A percentile compares a stretch with the other conserved stretches of the same genome.
Evolutionary conservation across 2,797 vertebrate genomes (phyloP).

Genomic region (Clarias laeviceps): DNA sequence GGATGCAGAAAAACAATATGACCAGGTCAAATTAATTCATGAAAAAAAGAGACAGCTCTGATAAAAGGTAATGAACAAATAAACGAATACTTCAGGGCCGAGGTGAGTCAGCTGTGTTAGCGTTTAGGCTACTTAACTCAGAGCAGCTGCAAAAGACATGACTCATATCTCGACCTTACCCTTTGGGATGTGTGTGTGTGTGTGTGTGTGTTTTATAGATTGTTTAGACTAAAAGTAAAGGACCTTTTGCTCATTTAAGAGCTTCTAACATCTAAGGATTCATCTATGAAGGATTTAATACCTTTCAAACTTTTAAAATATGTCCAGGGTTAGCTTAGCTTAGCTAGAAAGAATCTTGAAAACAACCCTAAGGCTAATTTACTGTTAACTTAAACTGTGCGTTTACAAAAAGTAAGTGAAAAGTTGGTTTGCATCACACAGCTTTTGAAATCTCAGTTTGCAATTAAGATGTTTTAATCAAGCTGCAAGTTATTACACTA

Average conservation of each 20-base stretch:
- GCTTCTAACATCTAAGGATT: not conserved
- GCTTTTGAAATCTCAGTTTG: not conserved
- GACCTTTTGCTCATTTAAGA: not conserved
- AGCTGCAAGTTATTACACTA: no score
- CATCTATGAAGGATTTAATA: not conserved
- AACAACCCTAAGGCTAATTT: not conserved
- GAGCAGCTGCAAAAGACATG: constrained; percentile 32
- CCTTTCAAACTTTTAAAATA: not conserved
- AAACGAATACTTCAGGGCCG: not conserved
- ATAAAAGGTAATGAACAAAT: constrained; percentile 18
- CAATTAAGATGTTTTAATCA: not conserved
- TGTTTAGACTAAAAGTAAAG: not conserved
- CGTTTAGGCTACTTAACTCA: constrained; percentile 41
- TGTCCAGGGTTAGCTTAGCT: not conserved
- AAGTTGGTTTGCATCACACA: not conserved
- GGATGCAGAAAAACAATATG: constrained; percentile 10
- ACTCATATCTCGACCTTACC: constrained; percentile 16
- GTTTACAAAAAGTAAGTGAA: not conserved
- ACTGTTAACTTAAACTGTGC: not conserved
- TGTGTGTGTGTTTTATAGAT: not conserved
- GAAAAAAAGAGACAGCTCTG: not conserved
- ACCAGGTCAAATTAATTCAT: not conserved
- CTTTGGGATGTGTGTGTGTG: not conserved
- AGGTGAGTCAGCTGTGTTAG: constrained; percentile 46
- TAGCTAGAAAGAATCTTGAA: not conserved